Conservation (phyloP, 2,888 invertebrate genomes). For the Noctua pronuba region DNA sequence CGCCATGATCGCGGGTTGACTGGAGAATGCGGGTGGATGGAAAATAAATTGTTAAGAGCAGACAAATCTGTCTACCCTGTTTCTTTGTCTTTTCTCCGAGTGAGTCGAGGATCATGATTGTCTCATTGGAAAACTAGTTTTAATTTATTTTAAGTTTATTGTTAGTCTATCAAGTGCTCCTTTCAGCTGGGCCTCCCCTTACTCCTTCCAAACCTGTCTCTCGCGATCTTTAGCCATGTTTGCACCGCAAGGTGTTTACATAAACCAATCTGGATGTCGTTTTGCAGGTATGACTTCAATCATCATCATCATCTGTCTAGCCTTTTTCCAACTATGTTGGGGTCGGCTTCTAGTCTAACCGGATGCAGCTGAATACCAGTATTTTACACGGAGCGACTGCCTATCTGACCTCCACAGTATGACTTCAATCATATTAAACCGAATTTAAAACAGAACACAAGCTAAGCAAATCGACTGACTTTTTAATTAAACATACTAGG, state of each 20-base stretch:
- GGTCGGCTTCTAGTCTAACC: too few species aligned
- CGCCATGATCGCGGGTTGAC: too few species aligned
- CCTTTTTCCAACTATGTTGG: too few species aligned
- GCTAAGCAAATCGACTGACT: background rate
- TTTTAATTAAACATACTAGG: background rate
- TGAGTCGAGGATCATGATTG: background rate
- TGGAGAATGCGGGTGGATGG: too few species aligned
- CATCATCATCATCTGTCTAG: too few species aligned
- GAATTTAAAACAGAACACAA: background rate
- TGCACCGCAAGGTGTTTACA: background rate
- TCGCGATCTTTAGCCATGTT: background rate
- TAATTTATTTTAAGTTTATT: background rate
- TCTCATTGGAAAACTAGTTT: background rate
- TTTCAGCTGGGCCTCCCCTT: background rate
- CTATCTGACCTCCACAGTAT: too few species aligned
- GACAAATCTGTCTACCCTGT: too few species aligned
- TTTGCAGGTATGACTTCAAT: background rate
- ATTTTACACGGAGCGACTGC: too few species aligned
- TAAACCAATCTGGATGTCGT: too few species aligned
- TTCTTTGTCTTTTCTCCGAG: too few species aligned
- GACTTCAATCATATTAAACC: background rate
- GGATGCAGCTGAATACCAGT: too few species aligned
- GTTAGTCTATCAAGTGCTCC: background rate
- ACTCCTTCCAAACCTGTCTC: background rate
- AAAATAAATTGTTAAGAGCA: too few species aligned